phyloP scores from a whole-genome alignment of 2,888 invertebrate genomes.

The Synanthedon myopaeformis region DNA sequence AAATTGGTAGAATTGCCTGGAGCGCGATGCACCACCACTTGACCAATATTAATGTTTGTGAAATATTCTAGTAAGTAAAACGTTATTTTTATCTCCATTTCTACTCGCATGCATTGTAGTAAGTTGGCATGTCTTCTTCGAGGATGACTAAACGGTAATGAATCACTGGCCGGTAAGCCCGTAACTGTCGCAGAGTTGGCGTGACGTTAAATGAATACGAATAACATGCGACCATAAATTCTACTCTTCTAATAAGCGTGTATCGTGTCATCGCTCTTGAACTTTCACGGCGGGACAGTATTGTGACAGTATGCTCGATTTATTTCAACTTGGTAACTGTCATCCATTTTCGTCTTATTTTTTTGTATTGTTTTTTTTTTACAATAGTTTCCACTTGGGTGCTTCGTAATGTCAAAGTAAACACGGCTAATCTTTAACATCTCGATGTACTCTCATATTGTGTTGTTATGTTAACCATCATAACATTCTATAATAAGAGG shows the following conservation, averaged over 20 bases:
- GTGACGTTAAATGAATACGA: conserved; percentile 10
- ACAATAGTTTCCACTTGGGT: too few species aligned
- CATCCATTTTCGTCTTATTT: not conserved
- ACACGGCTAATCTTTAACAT: too few species aligned
- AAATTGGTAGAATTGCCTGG: too few species aligned
- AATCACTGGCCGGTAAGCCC: conserved; percentile 8
- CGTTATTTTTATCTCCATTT: not conserved
- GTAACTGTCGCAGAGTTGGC: conserved; percentile 12
- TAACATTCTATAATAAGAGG: too few species aligned
- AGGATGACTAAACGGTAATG: conserved; percentile 8
- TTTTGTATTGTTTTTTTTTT: not conserved
- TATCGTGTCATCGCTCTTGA: conserved; percentile 2
- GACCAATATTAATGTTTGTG: too few species aligned
- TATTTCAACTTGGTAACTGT: not conserved
- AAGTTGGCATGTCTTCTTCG: not conserved
- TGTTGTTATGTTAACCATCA: too few species aligned
- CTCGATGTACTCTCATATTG: too few species aligned
- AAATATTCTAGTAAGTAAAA: too few species aligned
- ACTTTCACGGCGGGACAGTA: too few species aligned
- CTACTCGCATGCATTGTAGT: not conserved
- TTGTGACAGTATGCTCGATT: not conserved
- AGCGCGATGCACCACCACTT: too few species aligned
- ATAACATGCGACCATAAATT: conserved; percentile 9
- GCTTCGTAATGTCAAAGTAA: too few species aligned
- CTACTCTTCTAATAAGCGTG: conserved; percentile 6